A percentile compares a stretch with the other conserved stretches of the same genome.
Conservation (phyloP, 2,797 vertebrate genomes). For the Crocidura indochinensis region DNA sequence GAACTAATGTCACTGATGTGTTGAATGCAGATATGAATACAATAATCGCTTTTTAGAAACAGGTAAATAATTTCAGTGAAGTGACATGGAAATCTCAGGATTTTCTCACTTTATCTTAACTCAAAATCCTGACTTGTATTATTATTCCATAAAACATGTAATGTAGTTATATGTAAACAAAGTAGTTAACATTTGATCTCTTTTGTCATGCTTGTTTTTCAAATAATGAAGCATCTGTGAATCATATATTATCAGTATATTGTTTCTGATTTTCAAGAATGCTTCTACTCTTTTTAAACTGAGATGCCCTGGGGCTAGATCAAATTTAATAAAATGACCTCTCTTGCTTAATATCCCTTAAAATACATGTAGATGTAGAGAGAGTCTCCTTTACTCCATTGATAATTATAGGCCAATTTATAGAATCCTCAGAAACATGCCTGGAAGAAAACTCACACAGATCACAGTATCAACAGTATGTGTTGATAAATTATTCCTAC, state of each 20-base stretch:
- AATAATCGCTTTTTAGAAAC: slow-evolving; percentile 10
- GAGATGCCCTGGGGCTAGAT: slow-evolving; percentile 55
- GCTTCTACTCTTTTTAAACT: slow-evolving; percentile 61
- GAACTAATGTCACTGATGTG: neutral
- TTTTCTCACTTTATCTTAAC: neutral
- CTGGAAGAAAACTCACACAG: slow-evolving; percentile 55
- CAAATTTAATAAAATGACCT: slow-evolving; percentile 76
- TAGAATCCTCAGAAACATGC: slow-evolving; percentile 60
- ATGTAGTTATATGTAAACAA: slow-evolving; percentile 46
- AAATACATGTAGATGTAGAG: slow-evolving; percentile 47
- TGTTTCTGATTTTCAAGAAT: slow-evolving; percentile 71
- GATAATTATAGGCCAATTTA: slow-evolving; percentile 74
- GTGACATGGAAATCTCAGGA: neutral
- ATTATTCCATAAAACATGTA: neutral
- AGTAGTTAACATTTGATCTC: slow-evolving; percentile 72
- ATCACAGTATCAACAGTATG: too few species aligned
- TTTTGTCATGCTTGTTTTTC: slow-evolving; percentile 64
- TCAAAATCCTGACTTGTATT: slow-evolving; percentile 41
- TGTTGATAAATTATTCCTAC: slow-evolving; percentile 58
- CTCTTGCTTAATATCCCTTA: slow-evolving; percentile 48
- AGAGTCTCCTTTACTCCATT: slow-evolving; percentile 58
- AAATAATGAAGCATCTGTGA: slow-evolving; percentile 61
- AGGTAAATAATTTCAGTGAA: neutral
- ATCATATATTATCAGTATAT: slow-evolving; percentile 52
- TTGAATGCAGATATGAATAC: neutral